Evolutionary conservation across 2,797 vertebrate genomes (phyloP), one percentile per base, ranked within the genome.

Genomic region (Acrossocheilus wenchowensis): DNA sequence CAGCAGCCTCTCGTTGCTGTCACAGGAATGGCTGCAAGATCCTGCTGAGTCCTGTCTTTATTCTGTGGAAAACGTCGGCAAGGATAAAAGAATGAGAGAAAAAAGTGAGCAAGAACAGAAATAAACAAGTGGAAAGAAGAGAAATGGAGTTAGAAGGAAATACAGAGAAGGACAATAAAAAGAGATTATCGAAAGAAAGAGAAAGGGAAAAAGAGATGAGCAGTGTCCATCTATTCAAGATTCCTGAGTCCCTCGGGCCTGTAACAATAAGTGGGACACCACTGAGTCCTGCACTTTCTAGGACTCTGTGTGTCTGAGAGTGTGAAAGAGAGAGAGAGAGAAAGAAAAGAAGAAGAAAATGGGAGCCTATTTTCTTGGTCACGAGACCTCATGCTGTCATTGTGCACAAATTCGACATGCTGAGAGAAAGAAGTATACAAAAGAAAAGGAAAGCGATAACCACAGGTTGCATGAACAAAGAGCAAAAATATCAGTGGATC

Each of bases 381-480:
- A 3, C 3, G 4, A 36, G 62, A 68, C 6, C 23, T 48, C 62
- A 78, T 30, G 34, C 77, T 85, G 84, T 80, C 39, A 72, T 72
- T 62, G 54, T 72, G 68, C 54, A 52, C 78, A 86, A 80, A 73
- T 81, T 74, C 43, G 64, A 64, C 78, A 73, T 39, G 68, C 68
- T 81, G 54, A 86, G 84, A 86, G 68, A 86, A 86, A 62, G 34
- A 15, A 23, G 41, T 81, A 73, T 62, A 62, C 77, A 73, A 80
- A 72, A 26, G 43, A 50, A 39, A 71, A 83, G 82, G 57, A 74
- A 60, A 80, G 26, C 8, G 41, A 72, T 72, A 72, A 85, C 66
- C 39, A 62, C 84, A 85, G 50, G 84, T 86, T 64, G 30, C 43
- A 23, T 74, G 69, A 86, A 81, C 78, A 81, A 81, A 86, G 68